Base-by-base conservation (phyloP, 2,797 vertebrate species). In the Antrozous pallidus region DNA sequence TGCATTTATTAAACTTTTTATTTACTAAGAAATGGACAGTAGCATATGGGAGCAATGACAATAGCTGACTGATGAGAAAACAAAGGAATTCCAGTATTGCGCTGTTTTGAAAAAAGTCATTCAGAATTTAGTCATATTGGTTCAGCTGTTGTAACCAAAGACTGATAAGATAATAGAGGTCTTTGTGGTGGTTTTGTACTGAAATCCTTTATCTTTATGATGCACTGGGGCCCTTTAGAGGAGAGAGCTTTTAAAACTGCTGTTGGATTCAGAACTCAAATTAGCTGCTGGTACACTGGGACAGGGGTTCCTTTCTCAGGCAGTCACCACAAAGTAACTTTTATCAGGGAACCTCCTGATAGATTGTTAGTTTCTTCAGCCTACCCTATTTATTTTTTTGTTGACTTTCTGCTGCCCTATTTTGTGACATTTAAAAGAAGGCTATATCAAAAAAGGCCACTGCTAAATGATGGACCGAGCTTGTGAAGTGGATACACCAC, bases 201-300 rank as follows among this genome's bases (percentile, higher is more conserved):
- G 98, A 99, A 99, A 99, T 99, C 98, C 99, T 99, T 99, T 99
- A 99, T 99, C 99, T 99, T 99, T 99, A 98, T 99, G 98, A 99
- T 99, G 99, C 98, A 98, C 98, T 99, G 98, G 99, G 98, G 99
- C 98, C 98, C 98, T 99, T 99, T 99, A 99, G 99, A 99, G 99
- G 99, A 98, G 99, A 99, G 99, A 99, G 99, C 98, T 99, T 99
- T 99, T 99, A 98, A 99, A 99, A 98, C 98, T 98, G 95, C 98
- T 98, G 98, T 98, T 99, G 98, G 98, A 99, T 99, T 99, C 99
- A 99, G 98, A 99, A 99, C 99, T 99, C 98, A 99, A 99, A 99
- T 99, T 99, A 99, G 98, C 98, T 98, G 98, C 98, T 98, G 98
- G 94, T 97, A 90, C 95, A 96, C 33, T 96, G 97, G 97, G 97